These are phyloP conservation scores for Ceratosolen solmsi DNA, from an alignment of 1,140 invertebrate species.

Conservation along the genomic window DNA sequence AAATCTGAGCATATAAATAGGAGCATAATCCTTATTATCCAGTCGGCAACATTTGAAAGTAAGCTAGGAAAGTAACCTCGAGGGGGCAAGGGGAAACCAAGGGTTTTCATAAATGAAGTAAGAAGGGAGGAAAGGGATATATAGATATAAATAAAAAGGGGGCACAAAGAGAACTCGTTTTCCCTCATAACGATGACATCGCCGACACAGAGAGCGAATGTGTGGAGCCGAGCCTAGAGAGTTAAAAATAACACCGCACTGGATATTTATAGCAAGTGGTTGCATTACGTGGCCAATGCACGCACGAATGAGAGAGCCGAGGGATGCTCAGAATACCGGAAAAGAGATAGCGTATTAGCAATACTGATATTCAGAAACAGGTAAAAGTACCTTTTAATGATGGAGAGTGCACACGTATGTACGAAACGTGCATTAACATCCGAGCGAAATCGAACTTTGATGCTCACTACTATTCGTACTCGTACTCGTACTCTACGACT, in stretches of 20 bases:
- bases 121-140: background rate
- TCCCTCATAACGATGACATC: conserved; percentile 35
- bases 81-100: background rate
- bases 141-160: background rate
- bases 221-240: conserved; percentile 33
- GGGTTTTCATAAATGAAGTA: background rate
- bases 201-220: background rate
- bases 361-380: conserved; percentile 12
- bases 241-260: conserved; percentile 70
- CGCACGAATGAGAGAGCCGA: background rate
- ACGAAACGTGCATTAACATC: background rate
- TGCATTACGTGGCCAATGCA: background rate
- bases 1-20: background rate
- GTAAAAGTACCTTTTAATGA: conserved; percentile 11
- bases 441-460: background rate
- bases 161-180: conserved; percentile 30
- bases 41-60: background rate
- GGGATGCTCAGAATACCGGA: background rate
- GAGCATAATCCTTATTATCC: background rate
- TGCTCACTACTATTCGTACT: too few species aligned
- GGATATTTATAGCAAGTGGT: conserved; percentile 68
- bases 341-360: background rate
- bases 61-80: background rate
- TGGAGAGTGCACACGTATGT: background rate
- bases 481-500: background rate